Conservation (phyloP, 2,888 invertebrate genomes). For the Parascotia fuliginaria region DNA sequence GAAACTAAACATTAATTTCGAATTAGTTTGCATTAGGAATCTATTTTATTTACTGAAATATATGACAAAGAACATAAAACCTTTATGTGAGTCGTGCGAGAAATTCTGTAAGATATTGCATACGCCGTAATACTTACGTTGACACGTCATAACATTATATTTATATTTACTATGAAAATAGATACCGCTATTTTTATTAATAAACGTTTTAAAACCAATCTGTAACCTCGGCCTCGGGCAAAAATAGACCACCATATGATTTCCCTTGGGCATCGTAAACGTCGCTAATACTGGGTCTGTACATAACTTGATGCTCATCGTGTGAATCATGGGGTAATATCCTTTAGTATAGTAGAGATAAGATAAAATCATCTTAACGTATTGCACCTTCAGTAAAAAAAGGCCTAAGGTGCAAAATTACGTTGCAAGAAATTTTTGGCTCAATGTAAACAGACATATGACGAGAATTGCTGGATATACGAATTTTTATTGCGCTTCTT, state of each 20-base stretch:
- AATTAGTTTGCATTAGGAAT: no score
- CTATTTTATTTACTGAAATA: neutral
- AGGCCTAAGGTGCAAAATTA: no score
- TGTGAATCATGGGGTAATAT: neutral
- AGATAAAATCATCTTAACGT: no score
- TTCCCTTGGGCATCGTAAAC: constrained; percentile 6
- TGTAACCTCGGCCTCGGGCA: constrained; percentile 8
- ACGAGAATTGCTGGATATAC: no score
- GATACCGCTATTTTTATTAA: constrained; percentile 5
- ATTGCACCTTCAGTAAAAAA: neutral
- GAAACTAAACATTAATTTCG: no score
- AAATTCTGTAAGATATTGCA: neutral
- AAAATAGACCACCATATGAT: constrained; percentile 11
- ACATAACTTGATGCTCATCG: constrained; percentile 1
- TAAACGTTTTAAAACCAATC: constrained; percentile 1
- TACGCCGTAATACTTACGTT: constrained; percentile 1
- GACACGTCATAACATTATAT: constrained; percentile 4
- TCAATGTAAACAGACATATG: no score
- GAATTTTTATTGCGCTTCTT: no score
- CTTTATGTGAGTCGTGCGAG: neutral
- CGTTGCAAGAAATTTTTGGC: no score
- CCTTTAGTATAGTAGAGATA: neutral
- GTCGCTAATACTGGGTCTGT: constrained; percentile 6
- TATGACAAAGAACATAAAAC: neutral
- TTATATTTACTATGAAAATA: constrained; percentile 4